A percentile compares a stretch with the other conserved stretches of the same genome.
phyloP scores from a whole-genome alignment of 2,113 vertebrate species.

The Pontoporia blainvillei region DNA sequence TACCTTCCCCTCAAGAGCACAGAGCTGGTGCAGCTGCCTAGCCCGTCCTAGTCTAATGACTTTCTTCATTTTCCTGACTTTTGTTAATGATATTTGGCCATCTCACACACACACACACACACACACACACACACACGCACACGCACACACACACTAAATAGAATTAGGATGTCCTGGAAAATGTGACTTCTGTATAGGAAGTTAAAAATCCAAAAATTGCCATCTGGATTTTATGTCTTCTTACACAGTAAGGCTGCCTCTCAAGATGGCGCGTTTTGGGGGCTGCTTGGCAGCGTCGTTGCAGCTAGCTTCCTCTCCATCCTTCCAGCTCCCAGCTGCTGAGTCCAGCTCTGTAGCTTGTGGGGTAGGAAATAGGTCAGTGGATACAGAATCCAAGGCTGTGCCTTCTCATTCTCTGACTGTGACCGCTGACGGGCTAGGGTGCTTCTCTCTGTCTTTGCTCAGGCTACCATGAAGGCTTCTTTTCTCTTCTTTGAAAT shows the following conservation, averaged over 20 bases:
- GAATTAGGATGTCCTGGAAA: conserved; percentile 46
- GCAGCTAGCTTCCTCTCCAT: conserved; percentile 29
- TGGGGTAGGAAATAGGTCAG: background rate
- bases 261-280: background rate
- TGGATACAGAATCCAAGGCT: background rate
- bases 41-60: background rate
- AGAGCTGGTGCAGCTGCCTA: background rate
- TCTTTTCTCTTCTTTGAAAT: background rate
- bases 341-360: background rate
- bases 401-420: background rate
- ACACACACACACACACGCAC: background rate
- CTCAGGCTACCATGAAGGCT: background rate
- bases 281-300: background rate
- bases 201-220: conserved; percentile 21
- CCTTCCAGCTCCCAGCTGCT: background rate
- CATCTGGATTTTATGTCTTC: conserved; percentile 54
- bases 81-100: conserved; percentile 43
- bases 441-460: background rate
- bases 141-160: background rate
- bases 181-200: conserved; percentile 56
- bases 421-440: background rate
- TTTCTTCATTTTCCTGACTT: background rate
- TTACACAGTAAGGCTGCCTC: conserved; percentile 20
- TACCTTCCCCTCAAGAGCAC: background rate
- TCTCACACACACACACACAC: background rate